These are phyloP conservation scores for Anadara kagoshimensis DNA, from an alignment of 1,140 invertebrate genomes.

Conservation along the genomic window DNA sequence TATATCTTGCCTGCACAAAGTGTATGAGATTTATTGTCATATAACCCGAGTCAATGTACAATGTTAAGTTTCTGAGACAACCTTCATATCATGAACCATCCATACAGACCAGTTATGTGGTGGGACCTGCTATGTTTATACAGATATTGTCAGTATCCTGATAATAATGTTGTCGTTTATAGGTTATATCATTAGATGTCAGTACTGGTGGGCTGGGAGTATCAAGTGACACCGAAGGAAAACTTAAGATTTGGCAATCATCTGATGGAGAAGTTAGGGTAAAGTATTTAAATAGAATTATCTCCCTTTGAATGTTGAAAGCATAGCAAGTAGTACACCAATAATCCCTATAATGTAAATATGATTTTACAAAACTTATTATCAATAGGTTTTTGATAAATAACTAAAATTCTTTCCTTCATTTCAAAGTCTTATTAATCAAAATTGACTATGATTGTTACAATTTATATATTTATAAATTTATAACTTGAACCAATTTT, in stretches of 20 bases:
- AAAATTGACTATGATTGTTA: no score
- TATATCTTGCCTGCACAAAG: neutral
- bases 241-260: slow-evolving; percentile 80
- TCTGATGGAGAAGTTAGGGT: slow-evolving; percentile 76
- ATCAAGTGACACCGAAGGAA: slow-evolving; percentile 78
- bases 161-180: slow-evolving; percentile 4
- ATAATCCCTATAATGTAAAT: no score
- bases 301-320: no score
- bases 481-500: no score
- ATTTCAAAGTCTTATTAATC: no score
- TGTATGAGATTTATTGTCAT: neutral
- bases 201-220: slow-evolving; percentile 79
- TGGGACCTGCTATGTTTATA: neutral
- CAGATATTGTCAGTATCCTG: neutral
- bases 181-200: slow-evolving; percentile 77
- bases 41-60: neutral
- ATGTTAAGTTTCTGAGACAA: neutral
- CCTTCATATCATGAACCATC: neutral
- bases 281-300: no score
- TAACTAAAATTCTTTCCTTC: no score
- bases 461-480: no score
- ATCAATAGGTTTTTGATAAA: no score
- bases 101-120: neutral
- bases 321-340: no score
- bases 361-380: no score